Percentiles rank a stretch among this genome's conserved stretches.
Evolutionary conservation across 2,797 vertebrate genomes (phyloP).

Genomic region (Parauchenoglanis punctatus): DNA sequence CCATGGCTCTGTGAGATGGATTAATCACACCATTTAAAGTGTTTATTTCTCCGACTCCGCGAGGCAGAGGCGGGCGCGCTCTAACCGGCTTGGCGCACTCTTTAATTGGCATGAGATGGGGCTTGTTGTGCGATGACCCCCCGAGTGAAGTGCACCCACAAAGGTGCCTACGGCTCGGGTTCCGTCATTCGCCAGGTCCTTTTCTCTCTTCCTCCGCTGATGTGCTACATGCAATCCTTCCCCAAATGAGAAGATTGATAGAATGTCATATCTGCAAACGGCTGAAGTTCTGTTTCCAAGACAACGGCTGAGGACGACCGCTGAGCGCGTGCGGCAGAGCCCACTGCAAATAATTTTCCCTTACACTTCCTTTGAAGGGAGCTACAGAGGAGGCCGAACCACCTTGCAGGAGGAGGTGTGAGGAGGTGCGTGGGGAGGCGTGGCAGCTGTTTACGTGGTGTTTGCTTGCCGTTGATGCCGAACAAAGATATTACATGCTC

Average conservation of each 20-base stretch:
- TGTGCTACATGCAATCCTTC: conserved; percentile 51
- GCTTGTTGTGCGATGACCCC: conserved; percentile 46
- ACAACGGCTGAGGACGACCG: conserved; percentile 61
- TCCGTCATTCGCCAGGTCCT: conserved; percentile 13
- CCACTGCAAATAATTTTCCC: conserved; percentile 54
- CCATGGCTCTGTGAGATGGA: conserved; percentile 67
- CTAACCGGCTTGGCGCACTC: conserved; percentile 51
- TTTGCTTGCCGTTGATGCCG: conserved; percentile 18
- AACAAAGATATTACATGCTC: conserved; percentile 23
- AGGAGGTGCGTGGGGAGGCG: neutral
- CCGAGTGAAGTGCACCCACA: conserved; percentile 30
- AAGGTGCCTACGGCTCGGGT: conserved; percentile 47
- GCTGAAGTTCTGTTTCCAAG: conserved; percentile 64
- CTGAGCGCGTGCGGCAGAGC: conserved; percentile 49
- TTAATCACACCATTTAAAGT: conserved; percentile 71
- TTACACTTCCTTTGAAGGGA: conserved; percentile 53
- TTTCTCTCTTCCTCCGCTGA: conserved; percentile 32
- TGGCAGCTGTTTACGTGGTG: neutral
- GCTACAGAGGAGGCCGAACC: conserved; percentile 47
- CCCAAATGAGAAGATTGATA: conserved; percentile 51
- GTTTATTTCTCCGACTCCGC: conserved; percentile 67
- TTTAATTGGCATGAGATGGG: conserved; percentile 59
- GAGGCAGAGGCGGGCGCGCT: conserved; percentile 64
- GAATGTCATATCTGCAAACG: conserved; percentile 57
- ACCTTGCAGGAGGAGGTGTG: conserved; percentile 19